These are phyloP conservation scores for Mesitornis unicolor DNA, from an alignment of 2,113 vertebrate genomes.

Conservation along the genomic window DNA sequence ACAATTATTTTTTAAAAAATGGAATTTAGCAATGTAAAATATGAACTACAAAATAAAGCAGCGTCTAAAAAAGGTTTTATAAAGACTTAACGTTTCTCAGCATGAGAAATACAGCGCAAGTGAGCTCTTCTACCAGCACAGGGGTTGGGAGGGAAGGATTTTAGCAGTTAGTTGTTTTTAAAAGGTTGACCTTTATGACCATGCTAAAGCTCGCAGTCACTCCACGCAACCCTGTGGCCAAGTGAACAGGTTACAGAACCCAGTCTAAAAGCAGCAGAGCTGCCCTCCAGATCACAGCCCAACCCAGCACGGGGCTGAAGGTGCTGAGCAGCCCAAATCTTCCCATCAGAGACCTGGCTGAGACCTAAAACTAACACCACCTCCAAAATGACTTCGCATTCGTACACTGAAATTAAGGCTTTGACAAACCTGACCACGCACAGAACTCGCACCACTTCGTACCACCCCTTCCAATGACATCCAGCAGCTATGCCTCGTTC, in stretches of 20 bases:
- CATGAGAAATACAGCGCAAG: background rate
- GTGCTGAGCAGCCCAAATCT: no score
- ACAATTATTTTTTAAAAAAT: background rate
- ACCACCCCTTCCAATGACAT: accelerated
- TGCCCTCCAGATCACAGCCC: no score
- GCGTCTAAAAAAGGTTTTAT: background rate
- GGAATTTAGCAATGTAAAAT: background rate
- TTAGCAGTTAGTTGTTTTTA: background rate
- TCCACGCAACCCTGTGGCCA: background rate
- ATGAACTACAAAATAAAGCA: background rate
- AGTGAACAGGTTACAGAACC: accelerated
- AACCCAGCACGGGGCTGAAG: no score
- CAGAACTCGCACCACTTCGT: background rate
- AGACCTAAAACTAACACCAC: background rate
- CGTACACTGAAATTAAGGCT: no score
- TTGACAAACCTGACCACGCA: accelerated
- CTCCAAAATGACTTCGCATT: background rate
- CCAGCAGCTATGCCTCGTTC: background rate
- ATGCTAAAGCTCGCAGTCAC: background rate
- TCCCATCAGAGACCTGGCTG: no score
- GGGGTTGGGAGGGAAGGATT: background rate
- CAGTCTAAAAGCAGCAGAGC: background rate
- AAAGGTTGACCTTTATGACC: background rate
- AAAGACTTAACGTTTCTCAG: background rate
- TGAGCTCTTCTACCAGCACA: background rate